Base-by-base conservation (phyloP, 2,888 invertebrate genomes). In the Pomacea canaliculata region DNA sequence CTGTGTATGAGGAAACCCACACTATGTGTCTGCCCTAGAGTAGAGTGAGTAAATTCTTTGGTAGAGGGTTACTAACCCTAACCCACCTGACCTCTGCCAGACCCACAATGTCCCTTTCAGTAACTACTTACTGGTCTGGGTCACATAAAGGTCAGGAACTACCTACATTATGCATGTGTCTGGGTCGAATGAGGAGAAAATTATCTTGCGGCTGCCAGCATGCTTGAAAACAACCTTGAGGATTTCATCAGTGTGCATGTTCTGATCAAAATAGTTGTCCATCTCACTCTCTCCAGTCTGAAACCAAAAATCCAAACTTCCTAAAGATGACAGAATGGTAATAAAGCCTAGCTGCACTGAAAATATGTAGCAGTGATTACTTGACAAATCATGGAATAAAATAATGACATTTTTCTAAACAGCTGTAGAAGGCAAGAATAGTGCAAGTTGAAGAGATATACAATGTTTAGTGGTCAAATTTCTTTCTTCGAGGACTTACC, bases 201-300 rank as follows among this genome's bases (percentile, higher is more conserved):
- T 81, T 78, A 99, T 95, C 77, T 96, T 94, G 23, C 99, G 93
- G 13, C 93, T 92, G 7, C 94, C 95, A 12, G 95, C 96, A 90
- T 96, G 92, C 81, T 94, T 93, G 83, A 98, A 91, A 1, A 98
- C 95, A 27, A 95, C 95, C 90, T 95, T 95, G 77, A 99, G 92
- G 83, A 95, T 94, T 87, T 93, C 94, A 91, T 99, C 98, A 82
- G 99, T 93, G 91, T 97, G 99, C 76, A 94, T 92, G 91, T 99
- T 99, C 88, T 97, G 94, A 91, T 99, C 99, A 79, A 91, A 84
- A 76, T 84, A 88, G 75, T 84, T 79, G 18, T 79, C 82, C 77
- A 83, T 81, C 74, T 86, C 85, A 73, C 79, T 80, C 7, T 72
- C 78, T n/a, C 84, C 86, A 76, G 83, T 79, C 82, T 85, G 75